Evolutionary conservation across 2,797 vertebrate genomes (phyloP).

Genomic region (Danionella dracula): DNA sequence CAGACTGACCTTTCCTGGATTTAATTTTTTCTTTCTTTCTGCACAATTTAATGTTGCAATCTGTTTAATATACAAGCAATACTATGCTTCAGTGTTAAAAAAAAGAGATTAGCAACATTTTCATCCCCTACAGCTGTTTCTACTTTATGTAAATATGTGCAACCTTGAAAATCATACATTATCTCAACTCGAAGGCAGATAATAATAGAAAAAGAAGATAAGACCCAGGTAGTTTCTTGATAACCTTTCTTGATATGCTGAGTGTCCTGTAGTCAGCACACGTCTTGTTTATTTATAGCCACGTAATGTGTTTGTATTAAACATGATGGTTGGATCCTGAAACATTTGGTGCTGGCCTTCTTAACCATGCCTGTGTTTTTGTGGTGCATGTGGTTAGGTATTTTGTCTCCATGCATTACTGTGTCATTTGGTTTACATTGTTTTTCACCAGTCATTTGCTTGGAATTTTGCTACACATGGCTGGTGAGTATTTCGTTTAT

Average conservation of each 20-base stretch:
- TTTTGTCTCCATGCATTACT: too few species aligned
- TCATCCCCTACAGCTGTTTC: background rate
- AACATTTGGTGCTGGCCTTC: too few species aligned
- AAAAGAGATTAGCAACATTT: too few species aligned
- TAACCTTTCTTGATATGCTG: background rate
- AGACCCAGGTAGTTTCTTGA: background rate
- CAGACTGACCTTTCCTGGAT: conserved; percentile 4
- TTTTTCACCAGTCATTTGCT: too few species aligned
- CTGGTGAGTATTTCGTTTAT: too few species aligned
- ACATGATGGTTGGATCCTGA: too few species aligned
- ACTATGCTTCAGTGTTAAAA: background rate
- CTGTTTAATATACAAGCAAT: background rate
- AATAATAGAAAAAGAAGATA: background rate
- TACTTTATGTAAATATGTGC: background rate
- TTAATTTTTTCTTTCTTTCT: background rate
- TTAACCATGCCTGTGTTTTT: too few species aligned
- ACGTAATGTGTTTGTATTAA: too few species aligned
- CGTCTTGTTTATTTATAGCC: too few species aligned
- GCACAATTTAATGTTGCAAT: background rate
- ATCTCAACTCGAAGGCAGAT: background rate
- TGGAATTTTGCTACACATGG: too few species aligned
- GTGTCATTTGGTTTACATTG: too few species aligned
- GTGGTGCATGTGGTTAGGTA: too few species aligned
- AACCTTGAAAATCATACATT: background rate
- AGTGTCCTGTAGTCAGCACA: background rate